Conservation (phyloP, 2,797 vertebrate species). For the Orientallactaga sibirica region DNA sequence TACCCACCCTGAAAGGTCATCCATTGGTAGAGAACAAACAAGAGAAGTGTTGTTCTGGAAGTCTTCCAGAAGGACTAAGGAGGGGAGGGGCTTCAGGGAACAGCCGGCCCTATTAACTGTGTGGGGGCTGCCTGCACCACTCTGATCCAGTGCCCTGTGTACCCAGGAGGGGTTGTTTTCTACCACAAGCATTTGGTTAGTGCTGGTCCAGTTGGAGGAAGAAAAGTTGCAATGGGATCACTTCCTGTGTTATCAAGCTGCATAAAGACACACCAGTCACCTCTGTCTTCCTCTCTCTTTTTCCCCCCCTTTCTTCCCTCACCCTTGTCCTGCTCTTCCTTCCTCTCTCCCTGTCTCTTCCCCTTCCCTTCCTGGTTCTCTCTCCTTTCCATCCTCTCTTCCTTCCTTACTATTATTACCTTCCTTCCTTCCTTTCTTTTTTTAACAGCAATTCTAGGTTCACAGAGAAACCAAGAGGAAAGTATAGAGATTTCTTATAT, state of each 20-base stretch:
- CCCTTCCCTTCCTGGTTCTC: not conserved
- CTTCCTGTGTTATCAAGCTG: conserved; percentile 62
- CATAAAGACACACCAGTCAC: not conserved
- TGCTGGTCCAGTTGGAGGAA: conserved; percentile 68
- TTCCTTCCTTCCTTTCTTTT: not conserved
- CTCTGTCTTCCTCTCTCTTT: too few relatives aligned
- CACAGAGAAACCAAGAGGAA: not conserved
- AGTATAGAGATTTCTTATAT: not conserved
- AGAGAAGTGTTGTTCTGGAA: conserved; percentile 78
- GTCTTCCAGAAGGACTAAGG: conserved; percentile 76
- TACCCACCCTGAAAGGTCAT: conserved; percentile 79
- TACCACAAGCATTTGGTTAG: conserved; percentile 77
- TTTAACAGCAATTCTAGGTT: not conserved
- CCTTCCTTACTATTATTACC: not conserved
- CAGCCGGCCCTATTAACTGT: conserved; percentile 69
- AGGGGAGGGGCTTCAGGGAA: conserved; percentile 72
- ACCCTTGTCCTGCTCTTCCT: not conserved
- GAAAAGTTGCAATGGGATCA: conserved; percentile 51
- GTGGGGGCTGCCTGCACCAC: conserved; percentile 61
- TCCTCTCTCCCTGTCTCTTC: not conserved
- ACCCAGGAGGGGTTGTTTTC: conserved; percentile 76
- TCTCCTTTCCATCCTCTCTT: not conserved
- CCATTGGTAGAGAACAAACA: conserved; percentile 81
- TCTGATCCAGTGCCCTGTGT: conserved; percentile 54
- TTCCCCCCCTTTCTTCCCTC: too few relatives aligned